These are phyloP conservation scores for Malacoctenus gilli DNA, from an alignment of 2,797 vertebrate species.

Conservation along the genomic window DNA sequence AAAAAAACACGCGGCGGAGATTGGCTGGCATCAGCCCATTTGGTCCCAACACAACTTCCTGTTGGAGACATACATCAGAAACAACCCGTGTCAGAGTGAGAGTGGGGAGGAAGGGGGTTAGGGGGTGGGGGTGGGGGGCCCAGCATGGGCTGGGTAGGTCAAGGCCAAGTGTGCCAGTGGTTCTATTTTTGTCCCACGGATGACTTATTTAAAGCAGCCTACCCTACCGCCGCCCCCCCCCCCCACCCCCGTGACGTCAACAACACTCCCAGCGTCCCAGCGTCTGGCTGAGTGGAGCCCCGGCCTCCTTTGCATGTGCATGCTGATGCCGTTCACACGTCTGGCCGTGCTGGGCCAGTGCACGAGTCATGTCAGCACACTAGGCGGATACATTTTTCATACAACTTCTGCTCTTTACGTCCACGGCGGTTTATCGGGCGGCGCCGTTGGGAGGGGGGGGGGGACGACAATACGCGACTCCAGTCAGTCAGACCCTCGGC, in stretches of 20 bases:
- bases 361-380: not conserved
- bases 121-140: conserved; percentile 39
- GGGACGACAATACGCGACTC: too few species aligned
- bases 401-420: not conserved
- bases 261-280: conserved; percentile 44
- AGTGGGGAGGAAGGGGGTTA: too few species aligned
- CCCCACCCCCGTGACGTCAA: conserved; percentile 63
- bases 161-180: conserved; percentile 55
- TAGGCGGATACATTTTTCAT: not conserved
- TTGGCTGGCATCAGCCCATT: too few species aligned
- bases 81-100: conserved; percentile 33
- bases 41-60: too few species aligned
- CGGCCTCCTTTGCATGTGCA: conserved; percentile 34
- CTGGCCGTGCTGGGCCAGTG: too few species aligned
- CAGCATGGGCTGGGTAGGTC: conserved; percentile 40
- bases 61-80: conserved; percentile 16
- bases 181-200: conserved; percentile 72
- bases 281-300: conserved; percentile 55
- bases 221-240: too few species aligned
- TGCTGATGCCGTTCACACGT: conserved; percentile 24
- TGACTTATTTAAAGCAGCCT: conserved; percentile 80
- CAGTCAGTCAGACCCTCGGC: conserved; percentile 7
- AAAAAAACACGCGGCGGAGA: conserved; percentile 12
- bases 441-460: not conserved
- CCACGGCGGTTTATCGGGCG: not conserved